phyloP scores from a whole-genome alignment of 2,113 vertebrate species.

The Trematocara zebra region DNA sequence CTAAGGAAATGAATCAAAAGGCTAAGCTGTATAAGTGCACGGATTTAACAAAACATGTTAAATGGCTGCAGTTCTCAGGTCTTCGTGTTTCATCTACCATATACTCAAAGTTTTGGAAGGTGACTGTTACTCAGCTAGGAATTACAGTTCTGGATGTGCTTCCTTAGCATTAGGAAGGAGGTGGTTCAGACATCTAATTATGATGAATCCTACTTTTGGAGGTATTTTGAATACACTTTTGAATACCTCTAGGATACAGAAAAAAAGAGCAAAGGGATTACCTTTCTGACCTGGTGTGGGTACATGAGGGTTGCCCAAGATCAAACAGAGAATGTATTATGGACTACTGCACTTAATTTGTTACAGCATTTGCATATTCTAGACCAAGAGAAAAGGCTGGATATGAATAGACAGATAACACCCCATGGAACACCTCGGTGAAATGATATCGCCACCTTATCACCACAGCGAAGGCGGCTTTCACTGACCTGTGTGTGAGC shows the following conservation, averaged over 20 bases:
- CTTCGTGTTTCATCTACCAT: rapidly evolving
- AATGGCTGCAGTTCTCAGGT: not conserved
- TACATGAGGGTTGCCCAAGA: not conserved
- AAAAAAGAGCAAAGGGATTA: not conserved
- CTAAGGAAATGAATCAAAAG: not conserved
- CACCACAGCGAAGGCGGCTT: not conserved
- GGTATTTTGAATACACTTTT: not conserved
- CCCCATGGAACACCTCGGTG: not conserved
- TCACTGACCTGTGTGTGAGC: constrained; percentile 91
- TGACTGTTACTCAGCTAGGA: not conserved
- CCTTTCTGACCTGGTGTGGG: not conserved
- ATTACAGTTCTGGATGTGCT: not conserved
- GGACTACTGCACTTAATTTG: not conserved
- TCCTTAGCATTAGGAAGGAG: not conserved
- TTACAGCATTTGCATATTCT: not conserved
- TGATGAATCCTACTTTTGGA: not conserved
- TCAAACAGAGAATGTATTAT: not conserved
- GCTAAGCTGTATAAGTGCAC: rapidly evolving
- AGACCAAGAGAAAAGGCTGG: not conserved
- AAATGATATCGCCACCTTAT: not conserved
- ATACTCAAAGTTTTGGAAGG: not conserved
- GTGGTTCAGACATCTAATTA: not conserved
- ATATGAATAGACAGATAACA: not conserved
- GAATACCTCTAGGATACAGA: not conserved
- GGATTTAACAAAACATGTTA: rapidly evolving